A percentile compares a stretch with the other conserved stretches of the same genome.
Evolutionary conservation across 92 coral and sea anemone genomes (phyloP).

Genomic region (Heteractis magnifica): DNA sequence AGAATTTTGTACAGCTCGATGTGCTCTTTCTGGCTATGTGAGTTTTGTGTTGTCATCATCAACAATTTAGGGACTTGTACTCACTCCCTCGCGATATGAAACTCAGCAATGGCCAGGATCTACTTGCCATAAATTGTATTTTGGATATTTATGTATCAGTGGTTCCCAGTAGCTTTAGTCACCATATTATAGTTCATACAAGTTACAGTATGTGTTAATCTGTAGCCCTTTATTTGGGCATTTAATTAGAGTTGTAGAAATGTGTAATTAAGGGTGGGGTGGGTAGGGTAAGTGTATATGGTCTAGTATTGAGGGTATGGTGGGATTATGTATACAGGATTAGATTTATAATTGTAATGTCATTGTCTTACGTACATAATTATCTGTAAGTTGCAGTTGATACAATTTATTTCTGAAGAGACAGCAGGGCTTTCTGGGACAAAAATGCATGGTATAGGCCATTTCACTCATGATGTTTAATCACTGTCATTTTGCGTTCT

Average conservation of each 20-base stretch:
- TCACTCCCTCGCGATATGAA: too few species aligned
- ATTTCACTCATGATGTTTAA: too few species aligned
- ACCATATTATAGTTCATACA: not conserved
- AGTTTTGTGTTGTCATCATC: too few species aligned
- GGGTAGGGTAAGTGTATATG: not conserved
- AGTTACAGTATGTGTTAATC: not conserved
- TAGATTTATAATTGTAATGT: not conserved
- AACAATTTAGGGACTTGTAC: too few species aligned
- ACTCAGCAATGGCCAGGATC: not conserved
- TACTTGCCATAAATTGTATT: not conserved
- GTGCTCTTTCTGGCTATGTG: too few species aligned
- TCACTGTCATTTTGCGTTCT: too few species aligned
- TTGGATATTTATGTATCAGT: not conserved
- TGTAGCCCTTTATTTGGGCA: constrained; percentile 3
- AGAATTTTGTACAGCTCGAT: too few species aligned
- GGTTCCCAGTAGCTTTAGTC: not conserved
- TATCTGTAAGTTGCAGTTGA: too few species aligned
- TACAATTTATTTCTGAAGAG: too few species aligned
- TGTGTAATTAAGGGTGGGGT: not conserved
- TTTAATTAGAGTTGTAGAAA: not conserved
- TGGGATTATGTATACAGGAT: not conserved
- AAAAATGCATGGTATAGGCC: too few species aligned
- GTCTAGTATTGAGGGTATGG: not conserved
- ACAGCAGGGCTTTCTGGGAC: too few species aligned
- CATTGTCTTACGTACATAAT: not conserved